Evolutionary conservation across 2,888 invertebrate species (phyloP).

Genomic region (Spisula solida): DNA sequence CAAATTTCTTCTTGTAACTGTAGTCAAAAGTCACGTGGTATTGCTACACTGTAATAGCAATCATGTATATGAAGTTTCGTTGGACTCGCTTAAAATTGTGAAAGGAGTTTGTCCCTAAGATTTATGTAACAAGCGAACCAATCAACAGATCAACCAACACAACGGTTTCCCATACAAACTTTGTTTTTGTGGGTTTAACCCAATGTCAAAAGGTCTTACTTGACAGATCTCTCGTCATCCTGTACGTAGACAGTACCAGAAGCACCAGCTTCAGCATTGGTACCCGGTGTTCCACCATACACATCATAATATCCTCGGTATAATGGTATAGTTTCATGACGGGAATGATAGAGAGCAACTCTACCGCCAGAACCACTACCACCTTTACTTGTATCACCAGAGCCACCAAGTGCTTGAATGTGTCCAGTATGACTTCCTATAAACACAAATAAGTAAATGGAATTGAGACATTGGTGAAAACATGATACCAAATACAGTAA

Average conservation of each 20-base stretch:
- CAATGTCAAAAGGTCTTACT: slow-evolving; percentile 34
- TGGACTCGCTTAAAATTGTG: no score
- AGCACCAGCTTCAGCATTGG: slow-evolving; percentile 78
- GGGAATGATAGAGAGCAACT: slow-evolving; percentile 78
- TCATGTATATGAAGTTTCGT: no score
- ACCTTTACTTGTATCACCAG: slow-evolving; percentile 63
- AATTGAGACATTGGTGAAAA: no score
- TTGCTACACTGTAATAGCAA: no score
- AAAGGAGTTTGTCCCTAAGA: no score
- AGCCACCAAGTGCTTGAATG: slow-evolving; percentile 78
- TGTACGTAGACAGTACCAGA: slow-evolving; percentile 78
- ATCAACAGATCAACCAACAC: no score
- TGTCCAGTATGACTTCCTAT: slow-evolving; percentile 82
- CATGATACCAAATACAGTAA: no score
- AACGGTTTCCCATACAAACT: no score
- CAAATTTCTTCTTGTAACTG: no score
- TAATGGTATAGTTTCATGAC: slow-evolving; percentile 73
- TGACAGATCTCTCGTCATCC: slow-evolving; percentile 67
- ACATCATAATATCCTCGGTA: slow-evolving; percentile 77
- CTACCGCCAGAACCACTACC: slow-evolving; percentile 82
- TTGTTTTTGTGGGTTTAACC: no score
- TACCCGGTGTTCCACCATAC: slow-evolving; percentile 73
- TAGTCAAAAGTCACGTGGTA: no score
- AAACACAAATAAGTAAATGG: neutral
- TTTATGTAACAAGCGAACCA: no score